These are phyloP conservation scores for Microdon myrmicae DNA, from an alignment of 2,888 invertebrate species.

Conservation along the genomic window DNA sequence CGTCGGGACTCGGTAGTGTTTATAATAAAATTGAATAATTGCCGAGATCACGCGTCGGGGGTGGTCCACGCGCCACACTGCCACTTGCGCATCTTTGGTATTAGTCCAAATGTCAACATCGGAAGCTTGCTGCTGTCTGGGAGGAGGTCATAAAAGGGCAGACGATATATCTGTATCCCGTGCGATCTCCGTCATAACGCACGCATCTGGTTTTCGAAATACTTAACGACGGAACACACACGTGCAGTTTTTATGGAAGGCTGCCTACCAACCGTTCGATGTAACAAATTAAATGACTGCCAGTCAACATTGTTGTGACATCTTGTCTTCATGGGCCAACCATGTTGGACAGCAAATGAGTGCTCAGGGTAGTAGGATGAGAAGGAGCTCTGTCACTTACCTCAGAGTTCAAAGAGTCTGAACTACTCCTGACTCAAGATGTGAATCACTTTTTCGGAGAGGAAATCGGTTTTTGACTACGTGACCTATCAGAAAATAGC, in stretches of 20 bases:
- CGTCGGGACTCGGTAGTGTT: too few relatives aligned
- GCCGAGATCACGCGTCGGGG: too few relatives aligned
- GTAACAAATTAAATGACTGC: constrained; percentile 67
- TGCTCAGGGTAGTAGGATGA: neutral
- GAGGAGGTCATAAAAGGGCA: constrained; percentile 37
- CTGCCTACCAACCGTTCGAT: constrained; percentile 60
- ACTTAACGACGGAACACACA: constrained; percentile 9
- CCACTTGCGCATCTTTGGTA: constrained; percentile 25
- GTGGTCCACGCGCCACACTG: constrained; percentile 19
- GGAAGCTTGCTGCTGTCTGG: neutral
- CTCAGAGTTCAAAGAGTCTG: too few relatives aligned
- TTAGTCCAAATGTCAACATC: constrained; percentile 34
- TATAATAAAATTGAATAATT: too few relatives aligned
- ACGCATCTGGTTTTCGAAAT: constrained; percentile 34
- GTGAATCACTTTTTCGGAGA: too few relatives aligned
- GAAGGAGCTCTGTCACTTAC: too few relatives aligned
- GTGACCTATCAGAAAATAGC: too few relatives aligned
- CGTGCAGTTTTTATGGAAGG: constrained; percentile 1
- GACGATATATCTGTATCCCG: constrained; percentile 21
- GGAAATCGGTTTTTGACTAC: too few relatives aligned
- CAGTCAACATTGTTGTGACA: constrained; percentile 56
- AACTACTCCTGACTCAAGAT: too few relatives aligned
- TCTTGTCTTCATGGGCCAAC: constrained; percentile 29
- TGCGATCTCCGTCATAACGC: constrained; percentile 12
- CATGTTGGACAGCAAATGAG: constrained; percentile 9